A percentile compares a stretch with the other conserved stretches of the same genome.
Evolutionary conservation across 2,113 vertebrate species (phyloP).

Genomic region (Sphyrna mokarran): DNA sequence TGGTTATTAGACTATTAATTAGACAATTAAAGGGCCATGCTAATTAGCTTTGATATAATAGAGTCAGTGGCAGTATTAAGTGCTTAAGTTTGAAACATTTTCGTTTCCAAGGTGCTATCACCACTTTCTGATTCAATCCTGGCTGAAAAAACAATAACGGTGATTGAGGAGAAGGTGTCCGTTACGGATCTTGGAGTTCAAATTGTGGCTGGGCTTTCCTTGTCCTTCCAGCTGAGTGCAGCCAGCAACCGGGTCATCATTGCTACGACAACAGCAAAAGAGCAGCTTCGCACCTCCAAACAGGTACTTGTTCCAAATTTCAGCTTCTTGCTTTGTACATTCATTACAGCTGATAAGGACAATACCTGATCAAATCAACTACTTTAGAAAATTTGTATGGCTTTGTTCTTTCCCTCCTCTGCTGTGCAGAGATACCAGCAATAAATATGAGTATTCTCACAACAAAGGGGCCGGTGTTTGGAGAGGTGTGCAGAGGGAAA

Average conservation of each 20-base stretch:
- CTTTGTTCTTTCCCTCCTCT: not conserved
- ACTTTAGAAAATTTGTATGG: not conserved
- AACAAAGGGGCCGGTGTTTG: not conserved
- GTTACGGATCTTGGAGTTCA: slow-evolving; percentile 85
- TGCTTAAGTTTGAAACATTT: not conserved
- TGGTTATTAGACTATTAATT: not conserved
- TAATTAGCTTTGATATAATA: not conserved
- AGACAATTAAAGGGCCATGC: not conserved
- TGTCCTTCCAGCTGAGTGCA: slow-evolving; percentile 71
- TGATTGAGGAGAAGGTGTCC: slow-evolving; percentile 87
- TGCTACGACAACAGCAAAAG: slow-evolving; percentile 73
- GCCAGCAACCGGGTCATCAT: slow-evolving; percentile 71
- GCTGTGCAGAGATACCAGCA: not conserved
- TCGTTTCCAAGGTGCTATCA: slow-evolving; percentile 72
- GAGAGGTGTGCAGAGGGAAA: not conserved
- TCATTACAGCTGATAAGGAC: not conserved
- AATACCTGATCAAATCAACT: not conserved
- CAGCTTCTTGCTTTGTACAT: not conserved
- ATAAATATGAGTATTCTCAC: not conserved
- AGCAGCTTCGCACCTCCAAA: slow-evolving; percentile 76
- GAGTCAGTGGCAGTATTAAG: not conserved
- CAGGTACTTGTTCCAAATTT: slow-evolving; percentile 61
- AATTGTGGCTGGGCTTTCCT: slow-evolving; percentile 79
- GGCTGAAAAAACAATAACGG: slow-evolving; percentile 87
- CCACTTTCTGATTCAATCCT: slow-evolving; percentile 91